phyloP scores from a whole-genome alignment of 1,140 invertebrate genomes.

The Tenebrio molitor region DNA sequence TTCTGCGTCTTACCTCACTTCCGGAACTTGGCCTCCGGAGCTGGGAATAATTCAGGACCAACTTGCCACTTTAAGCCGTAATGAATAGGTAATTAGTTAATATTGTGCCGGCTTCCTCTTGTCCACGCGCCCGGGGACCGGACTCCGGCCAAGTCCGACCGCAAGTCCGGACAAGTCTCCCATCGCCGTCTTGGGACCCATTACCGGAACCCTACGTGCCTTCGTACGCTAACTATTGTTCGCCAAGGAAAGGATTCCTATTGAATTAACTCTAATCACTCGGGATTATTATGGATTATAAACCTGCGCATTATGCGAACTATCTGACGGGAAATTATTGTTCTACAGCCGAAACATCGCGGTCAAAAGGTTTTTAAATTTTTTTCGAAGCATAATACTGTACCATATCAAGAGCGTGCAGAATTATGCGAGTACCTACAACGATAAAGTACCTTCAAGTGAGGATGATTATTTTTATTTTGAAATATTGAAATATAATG shows the following conservation, averaged over 20 bases:
- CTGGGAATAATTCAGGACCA: slow-evolving; percentile 65
- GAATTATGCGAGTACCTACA: too few species aligned
- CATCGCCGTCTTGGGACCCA: slow-evolving; percentile 60
- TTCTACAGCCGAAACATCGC: too few species aligned
- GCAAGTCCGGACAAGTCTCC: slow-evolving; percentile 48
- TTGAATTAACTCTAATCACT: slow-evolving; percentile 62
- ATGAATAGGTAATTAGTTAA: slow-evolving; percentile 67
- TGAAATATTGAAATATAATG: too few species aligned
- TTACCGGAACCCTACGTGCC: slow-evolving; percentile 53
- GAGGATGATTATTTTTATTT: too few species aligned
- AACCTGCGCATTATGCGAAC: slow-evolving; percentile 35
- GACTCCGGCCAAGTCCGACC: slow-evolving; percentile 45
- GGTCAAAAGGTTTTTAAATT: too few species aligned
- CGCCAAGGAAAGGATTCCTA: slow-evolving; percentile 59
- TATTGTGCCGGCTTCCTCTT: slow-evolving; percentile 63
- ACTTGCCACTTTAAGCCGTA: slow-evolving; percentile 66
- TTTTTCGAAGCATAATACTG: too few species aligned
- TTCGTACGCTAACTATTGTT: slow-evolving; percentile 56
- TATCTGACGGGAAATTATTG: slow-evolving; percentile 33
- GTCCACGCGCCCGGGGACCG: slow-evolving; percentile 56
- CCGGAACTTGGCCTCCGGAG: slow-evolving; percentile 63
- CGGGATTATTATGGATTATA: slow-evolving; percentile 60
- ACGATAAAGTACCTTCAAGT: too few species aligned
- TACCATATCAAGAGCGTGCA: too few species aligned
- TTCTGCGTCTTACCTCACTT: slow-evolving; percentile 64